Percentiles rank a stretch among this genome's conserved stretches.
These are phyloP conservation scores for Gadopsis marmoratus DNA, from an alignment of 2,797 vertebrate species.

Conservation along the genomic window DNA sequence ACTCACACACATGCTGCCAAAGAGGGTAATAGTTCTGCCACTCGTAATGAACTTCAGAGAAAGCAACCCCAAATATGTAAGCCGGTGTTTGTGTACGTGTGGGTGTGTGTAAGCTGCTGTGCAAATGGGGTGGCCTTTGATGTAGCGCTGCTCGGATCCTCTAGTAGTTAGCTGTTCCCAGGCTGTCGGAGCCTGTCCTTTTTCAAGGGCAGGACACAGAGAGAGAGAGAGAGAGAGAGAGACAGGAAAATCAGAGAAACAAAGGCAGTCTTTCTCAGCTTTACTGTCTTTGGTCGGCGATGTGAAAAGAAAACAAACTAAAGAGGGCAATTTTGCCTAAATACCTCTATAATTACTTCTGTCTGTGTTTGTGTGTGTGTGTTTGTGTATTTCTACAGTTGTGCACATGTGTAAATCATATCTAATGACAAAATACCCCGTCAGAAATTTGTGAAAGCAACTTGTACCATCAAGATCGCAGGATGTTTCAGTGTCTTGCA, in stretches of 20 bases:
- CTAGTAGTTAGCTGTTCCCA: slow-evolving; percentile 78
- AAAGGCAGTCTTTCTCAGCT: slow-evolving; percentile 27
- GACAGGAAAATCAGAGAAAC: slow-evolving; percentile 42
- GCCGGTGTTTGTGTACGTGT: slow-evolving; percentile 80
- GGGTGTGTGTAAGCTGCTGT: slow-evolving; percentile 81
- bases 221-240: slow-evolving; percentile 36
- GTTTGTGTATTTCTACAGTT: slow-evolving; percentile 1
- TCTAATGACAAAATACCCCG: background rate
- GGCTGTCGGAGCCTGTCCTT: slow-evolving; percentile 78
- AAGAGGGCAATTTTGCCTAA: slow-evolving; percentile 15
- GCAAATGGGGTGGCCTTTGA: slow-evolving; percentile 81
- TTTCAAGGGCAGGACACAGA: slow-evolving; percentile 75
- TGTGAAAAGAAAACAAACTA: slow-evolving; percentile 39
- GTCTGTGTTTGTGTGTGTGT: slow-evolving; percentile 10
- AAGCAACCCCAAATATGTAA: slow-evolving; percentile 80
- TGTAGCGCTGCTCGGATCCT: slow-evolving; percentile 75
- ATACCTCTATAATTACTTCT: slow-evolving; percentile 38
- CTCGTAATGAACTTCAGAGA: slow-evolving; percentile 80
- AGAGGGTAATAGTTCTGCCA: slow-evolving; percentile 74
- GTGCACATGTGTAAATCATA: background rate
- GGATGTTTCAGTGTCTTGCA: background rate
- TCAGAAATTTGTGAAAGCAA: slow-evolving; percentile 13
- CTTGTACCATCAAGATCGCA: no score
- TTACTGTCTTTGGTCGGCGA: slow-evolving; percentile 37
- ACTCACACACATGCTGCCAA: slow-evolving; percentile 63